phyloP scores from a whole-genome alignment of 2,113 vertebrate species.

The Promerops cafer region DNA sequence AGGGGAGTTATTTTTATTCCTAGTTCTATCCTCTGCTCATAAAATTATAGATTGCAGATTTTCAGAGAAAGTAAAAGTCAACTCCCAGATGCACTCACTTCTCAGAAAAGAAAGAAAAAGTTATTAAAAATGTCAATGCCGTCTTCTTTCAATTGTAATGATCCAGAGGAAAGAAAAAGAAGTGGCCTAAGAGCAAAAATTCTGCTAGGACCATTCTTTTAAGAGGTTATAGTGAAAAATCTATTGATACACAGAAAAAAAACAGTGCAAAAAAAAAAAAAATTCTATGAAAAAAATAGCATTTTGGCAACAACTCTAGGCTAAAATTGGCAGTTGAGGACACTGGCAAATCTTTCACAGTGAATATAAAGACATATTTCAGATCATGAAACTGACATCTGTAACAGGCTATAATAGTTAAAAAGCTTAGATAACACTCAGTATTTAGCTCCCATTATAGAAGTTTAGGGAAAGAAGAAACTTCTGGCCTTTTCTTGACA shows the following conservation, averaged over 20 bases:
- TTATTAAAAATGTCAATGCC: not conserved
- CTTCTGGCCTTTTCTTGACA: not conserved
- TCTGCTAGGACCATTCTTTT: not conserved
- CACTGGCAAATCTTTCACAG: not conserved
- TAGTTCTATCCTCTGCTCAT: not conserved
- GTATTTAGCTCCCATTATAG: not conserved
- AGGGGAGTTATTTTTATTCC: constrained; percentile 31
- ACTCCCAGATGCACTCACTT: not conserved
- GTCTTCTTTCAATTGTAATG: not conserved
- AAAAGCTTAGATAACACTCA: not conserved
- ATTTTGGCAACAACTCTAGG: not conserved
- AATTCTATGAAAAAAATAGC: not conserved
- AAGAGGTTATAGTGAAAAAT: not conserved
- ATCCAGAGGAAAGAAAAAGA: not conserved
- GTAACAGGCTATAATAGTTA: not conserved
- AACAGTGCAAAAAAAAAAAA: not conserved
- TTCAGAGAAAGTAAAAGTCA: constrained; percentile 8
- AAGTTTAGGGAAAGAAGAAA: not conserved
- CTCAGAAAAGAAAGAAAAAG: not conserved
- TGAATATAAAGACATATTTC: not conserved
- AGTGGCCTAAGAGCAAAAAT: not conserved
- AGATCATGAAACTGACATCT: not conserved
- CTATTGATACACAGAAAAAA: not conserved
- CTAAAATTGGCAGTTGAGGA: not conserved
- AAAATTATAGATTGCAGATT: constrained; percentile 19